Percentiles rank a stretch among this genome's conserved stretches.
These are phyloP conservation scores for Myrmophylax atrothorax DNA, from an alignment of 2,113 vertebrate genomes.

Conservation along the genomic window DNA sequence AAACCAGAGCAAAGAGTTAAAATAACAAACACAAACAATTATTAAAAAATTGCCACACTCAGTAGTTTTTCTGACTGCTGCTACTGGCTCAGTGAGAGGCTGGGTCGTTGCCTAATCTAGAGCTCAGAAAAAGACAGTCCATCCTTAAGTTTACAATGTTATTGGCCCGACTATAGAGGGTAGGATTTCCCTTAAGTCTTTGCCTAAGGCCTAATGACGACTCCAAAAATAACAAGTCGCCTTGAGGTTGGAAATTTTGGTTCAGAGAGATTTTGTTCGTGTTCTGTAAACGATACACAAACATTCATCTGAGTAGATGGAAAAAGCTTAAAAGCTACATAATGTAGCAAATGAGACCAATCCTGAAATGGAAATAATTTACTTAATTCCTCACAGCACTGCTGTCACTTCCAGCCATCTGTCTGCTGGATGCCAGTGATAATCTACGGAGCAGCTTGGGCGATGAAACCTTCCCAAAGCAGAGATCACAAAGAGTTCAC, in stretches of 20 bases:
- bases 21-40: constrained; percentile 7
- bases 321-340: constrained; percentile 15
- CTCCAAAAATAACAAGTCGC: constrained; percentile 57
- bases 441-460: neutral
- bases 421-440: neutral
- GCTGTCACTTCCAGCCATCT: constrained; percentile 38
- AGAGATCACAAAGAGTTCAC: constrained; percentile 47
- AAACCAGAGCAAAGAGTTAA: neutral
- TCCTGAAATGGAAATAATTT: neutral
- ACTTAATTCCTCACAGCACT: neutral
- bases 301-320: neutral
- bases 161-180: constrained; percentile 53
- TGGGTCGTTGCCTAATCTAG: neutral
- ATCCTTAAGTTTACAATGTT: constrained; percentile 29
- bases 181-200: constrained; percentile 40
- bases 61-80: neutral
- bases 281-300: constrained; percentile 20
- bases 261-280: constrained; percentile 21
- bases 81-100: neutral
- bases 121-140: neutral
- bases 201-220: neutral
- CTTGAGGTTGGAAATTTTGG: constrained; percentile 58
- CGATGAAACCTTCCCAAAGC: neutral
- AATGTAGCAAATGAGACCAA: neutral
- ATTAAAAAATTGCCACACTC: neutral